These are phyloP conservation scores for Rhombomys opimus DNA, from an alignment of 2,113 vertebrate genomes.

Conservation along the genomic window DNA sequence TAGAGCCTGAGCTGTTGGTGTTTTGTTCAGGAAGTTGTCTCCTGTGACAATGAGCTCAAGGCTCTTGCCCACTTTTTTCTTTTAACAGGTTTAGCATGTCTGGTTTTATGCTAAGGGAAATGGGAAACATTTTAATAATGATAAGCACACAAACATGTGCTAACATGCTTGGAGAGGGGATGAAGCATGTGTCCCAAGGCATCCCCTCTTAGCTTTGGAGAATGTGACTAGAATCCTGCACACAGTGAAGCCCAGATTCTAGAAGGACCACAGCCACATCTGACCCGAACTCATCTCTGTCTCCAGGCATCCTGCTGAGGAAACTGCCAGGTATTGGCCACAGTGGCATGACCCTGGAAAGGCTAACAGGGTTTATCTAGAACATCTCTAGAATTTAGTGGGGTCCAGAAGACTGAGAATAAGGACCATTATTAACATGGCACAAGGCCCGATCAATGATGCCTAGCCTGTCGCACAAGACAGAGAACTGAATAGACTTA, in stretches of 20 bases:
- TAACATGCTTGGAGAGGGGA: background rate
- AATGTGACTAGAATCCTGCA: background rate
- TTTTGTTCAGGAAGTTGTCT: too few species aligned
- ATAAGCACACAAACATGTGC: background rate
- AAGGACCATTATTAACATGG: background rate
- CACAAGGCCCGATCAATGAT: too few species aligned
- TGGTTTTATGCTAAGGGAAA: background rate
- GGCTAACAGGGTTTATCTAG: background rate
- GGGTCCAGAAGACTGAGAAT: background rate
- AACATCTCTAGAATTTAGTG: background rate
- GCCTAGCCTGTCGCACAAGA: background rate
- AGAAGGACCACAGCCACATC: background rate
- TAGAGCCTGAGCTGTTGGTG: too few species aligned
- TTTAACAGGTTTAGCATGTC: too few species aligned
- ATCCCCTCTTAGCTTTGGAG: background rate
- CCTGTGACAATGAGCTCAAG: too few species aligned
- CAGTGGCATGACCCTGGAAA: background rate
- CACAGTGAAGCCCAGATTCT: background rate
- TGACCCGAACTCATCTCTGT: background rate
- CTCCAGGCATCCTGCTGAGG: background rate
- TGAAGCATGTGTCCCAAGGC: background rate
- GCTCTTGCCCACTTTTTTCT: too few species aligned
- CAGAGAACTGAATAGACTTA: background rate
- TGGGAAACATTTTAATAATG: background rate
- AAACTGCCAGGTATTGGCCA: background rate